Base-by-base conservation (phyloP, 2,113 vertebrate species). In the Cottus gobio region DNA sequence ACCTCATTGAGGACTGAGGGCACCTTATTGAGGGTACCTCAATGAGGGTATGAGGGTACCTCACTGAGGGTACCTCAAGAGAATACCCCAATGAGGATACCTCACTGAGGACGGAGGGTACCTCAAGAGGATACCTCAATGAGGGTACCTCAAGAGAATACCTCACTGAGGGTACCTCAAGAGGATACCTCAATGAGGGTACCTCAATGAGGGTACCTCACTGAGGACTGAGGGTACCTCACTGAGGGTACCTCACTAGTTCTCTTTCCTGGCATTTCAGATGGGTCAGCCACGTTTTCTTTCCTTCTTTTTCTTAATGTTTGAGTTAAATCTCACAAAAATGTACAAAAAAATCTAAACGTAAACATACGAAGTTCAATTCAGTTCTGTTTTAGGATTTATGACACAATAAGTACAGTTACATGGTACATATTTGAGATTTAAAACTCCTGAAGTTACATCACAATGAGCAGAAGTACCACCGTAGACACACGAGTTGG, bases 11-110 rank as follows among this genome's bases (percentile, higher is more conserved):
- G 44, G n/a, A n/a, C n/a, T n/a, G n/a, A n/a, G n/a, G n/a, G n/a
- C n/a, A n/a, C n/a, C n/a, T n/a, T n/a, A n/a, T n/a, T n/a, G n/a
- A 62, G 15, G 16, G 73, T 70, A 66, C 77, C 65, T 77, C 50
- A 66, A 31, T 10, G 26, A 75, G 44, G n/a, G n/a, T n/a, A n/a
- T n/a, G n/a, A 62, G 15, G 16, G 73, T 70, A 66, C 77, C 65
- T 77, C 50, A 66, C 37, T 10, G 26, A 75, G 44, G n/a, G n/a
- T n/a, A n/a, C n/a, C n/a, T n/a, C n/a, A n/a, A n/a, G n/a, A n/a
- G n/a, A n/a, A n/a, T n/a, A n/a, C n/a, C n/a, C n/a, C n/a, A n/a
- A n/a, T n/a, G n/a, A 62, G 15, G 16, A 76, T 70, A 66, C 77
- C 65, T 77, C 50, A 66, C 37, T 10, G 26, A 75, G 44, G n/a